phyloP scores from a whole-genome alignment of 1,140 invertebrate species.

The Adoxophyes honmai region DNA sequence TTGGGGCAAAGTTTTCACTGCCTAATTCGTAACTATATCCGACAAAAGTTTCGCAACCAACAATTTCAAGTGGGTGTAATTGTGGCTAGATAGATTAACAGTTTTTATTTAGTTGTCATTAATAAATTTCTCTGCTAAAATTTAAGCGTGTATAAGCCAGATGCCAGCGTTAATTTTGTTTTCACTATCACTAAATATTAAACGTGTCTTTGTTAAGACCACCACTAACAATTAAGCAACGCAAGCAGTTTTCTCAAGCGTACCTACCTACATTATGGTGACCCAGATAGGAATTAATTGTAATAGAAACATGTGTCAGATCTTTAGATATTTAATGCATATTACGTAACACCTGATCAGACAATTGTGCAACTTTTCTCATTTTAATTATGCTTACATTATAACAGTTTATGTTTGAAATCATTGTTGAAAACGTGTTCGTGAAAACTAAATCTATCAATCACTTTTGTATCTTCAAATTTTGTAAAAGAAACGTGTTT shows the following conservation, averaged over 20 bases:
- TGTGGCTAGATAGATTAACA: constrained; percentile 3
- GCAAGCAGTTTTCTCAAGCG: constrained; percentile 7
- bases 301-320: constrained; percentile 7
- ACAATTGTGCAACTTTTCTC: constrained; percentile 1
- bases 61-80: constrained; percentile 5
- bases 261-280: not conserved
- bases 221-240: not conserved
- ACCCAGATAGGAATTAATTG: constrained; percentile 11
- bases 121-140: too few species aligned
- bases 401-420: too few species aligned
- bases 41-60: not conserved
- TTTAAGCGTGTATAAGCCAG: not conserved
- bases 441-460: too few species aligned
- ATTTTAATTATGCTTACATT: not conserved
- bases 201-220: not conserved
- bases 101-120: not conserved
- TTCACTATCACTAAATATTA: not conserved
- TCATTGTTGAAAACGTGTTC: too few species aligned
- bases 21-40: not conserved
- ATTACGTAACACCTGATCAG: constrained; percentile 9
- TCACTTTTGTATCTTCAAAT: too few species aligned
- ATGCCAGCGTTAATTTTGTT: not conserved
- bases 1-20: constrained; percentile 5
- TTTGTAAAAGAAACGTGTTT: too few species aligned
- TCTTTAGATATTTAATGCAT: constrained; percentile 5